Conservation (phyloP, 2,888 invertebrate genomes). For the Euzophera pinguis region DNA sequence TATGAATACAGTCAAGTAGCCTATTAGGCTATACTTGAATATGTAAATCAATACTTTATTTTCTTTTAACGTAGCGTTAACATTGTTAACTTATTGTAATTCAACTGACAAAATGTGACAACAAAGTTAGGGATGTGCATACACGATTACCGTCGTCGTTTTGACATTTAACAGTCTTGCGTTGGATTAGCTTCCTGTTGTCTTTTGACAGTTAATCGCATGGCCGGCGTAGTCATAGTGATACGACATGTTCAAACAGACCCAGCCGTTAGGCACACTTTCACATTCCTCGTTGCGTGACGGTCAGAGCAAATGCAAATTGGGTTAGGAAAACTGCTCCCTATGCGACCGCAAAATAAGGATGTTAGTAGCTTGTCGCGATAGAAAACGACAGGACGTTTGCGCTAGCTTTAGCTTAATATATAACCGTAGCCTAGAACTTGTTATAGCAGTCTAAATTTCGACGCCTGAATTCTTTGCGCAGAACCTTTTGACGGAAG, state of each 20-base stretch:
- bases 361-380: neutral
- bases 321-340: conserved; percentile 21
- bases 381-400: conserved; percentile 1
- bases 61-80: too few relatives aligned
- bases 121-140: neutral
- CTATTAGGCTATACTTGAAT: too few relatives aligned
- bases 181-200: neutral
- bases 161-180: conserved; percentile 6
- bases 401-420: too few relatives aligned
- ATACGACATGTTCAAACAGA: conserved; percentile 26
- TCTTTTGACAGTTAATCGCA: conserved; percentile 8
- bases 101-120: neutral
- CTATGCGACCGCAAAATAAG: conserved; percentile 18
- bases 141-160: neutral
- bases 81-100: too few relatives aligned
- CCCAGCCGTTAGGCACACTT: conserved; percentile 38
- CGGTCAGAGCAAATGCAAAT: conserved; percentile 31
- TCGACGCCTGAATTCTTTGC: too few relatives aligned
- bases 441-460: neutral
- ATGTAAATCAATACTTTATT: too few relatives aligned
- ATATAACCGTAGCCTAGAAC: too few relatives aligned
- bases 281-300: conserved; percentile 59
- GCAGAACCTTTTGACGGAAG: too few relatives aligned
- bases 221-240: conserved; percentile 8
- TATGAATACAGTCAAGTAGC: too few relatives aligned